A percentile compares a stretch with the other conserved stretches of the same genome.
Evolutionary conservation across 2,888 invertebrate species (phyloP).

Genomic region (Harpalus rubripes): DNA sequence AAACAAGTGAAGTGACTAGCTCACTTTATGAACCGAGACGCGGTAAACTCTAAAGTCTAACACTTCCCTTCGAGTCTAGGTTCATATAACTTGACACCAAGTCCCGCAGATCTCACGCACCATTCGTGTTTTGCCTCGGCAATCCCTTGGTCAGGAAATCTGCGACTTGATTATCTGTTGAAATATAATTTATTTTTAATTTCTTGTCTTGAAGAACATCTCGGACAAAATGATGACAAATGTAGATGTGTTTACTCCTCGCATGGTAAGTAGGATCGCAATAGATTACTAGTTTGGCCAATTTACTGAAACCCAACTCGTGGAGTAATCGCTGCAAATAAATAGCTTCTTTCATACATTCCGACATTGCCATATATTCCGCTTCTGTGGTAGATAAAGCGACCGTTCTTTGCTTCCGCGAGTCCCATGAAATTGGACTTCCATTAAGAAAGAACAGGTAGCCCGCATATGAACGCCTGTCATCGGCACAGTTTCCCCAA

Average conservation of each 20-base stretch:
- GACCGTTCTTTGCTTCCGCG: slow-evolving; percentile 18
- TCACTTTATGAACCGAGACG: no score
- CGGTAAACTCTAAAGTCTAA: no score
- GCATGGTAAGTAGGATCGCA: background rate
- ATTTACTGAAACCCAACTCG: background rate
- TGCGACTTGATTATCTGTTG: slow-evolving; percentile 1
- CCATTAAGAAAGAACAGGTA: background rate
- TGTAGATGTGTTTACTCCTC: slow-evolving; percentile 21
- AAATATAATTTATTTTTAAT: background rate
- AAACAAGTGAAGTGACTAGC: no score
- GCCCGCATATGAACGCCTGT: slow-evolving; percentile 69
- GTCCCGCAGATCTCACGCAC: no score
- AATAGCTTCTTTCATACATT: no score
- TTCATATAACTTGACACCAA: no score
- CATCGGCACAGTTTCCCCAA: slow-evolving; percentile 66
- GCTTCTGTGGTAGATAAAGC: background rate
- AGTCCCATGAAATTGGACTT: slow-evolving; percentile 43
- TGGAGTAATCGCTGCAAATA: background rate
- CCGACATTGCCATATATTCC: no score
- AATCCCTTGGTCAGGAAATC: slow-evolving; percentile 31
- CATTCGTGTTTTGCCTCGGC: background rate
- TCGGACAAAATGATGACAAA: slow-evolving; percentile 13
- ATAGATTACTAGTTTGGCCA: no score
- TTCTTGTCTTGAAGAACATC: slow-evolving; percentile 11
- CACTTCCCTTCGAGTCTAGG: no score